phyloP scores from a whole-genome alignment of 2,113 vertebrate species.

The Carlito syrichta region DNA sequence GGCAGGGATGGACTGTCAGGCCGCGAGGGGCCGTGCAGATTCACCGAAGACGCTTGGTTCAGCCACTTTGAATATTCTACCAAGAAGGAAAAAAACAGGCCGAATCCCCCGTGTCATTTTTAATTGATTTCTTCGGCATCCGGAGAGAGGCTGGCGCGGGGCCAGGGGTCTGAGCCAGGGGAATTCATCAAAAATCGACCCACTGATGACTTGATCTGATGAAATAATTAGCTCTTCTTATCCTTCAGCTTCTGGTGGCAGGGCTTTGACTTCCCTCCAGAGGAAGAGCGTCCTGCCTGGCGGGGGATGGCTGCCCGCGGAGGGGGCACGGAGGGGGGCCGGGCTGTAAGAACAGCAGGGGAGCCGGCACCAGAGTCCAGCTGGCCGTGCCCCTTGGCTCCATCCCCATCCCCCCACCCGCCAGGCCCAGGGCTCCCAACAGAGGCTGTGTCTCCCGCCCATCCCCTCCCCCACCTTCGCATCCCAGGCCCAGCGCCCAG shows the following conservation, averaged over 20 bases:
- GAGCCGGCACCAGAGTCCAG: background rate
- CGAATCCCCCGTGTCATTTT: conserved; percentile 66
- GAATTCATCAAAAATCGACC: conserved; percentile 74
- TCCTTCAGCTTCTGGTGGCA: background rate
- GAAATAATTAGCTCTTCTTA: conserved; percentile 76
- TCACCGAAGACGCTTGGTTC: background rate
- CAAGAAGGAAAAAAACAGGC: conserved; percentile 27
- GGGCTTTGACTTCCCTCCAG: conserved; percentile 49
- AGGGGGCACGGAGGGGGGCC: background rate
- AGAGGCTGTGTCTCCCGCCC: background rate
- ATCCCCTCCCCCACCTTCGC: rapidly evolving
- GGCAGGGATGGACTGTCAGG: background rate
- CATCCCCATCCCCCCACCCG: background rate
- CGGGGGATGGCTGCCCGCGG: background rate
- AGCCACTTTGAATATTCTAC: conserved; percentile 54
- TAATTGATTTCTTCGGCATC: conserved; percentile 78
- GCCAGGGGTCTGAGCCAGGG: conserved; percentile 57
- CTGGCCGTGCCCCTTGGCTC: rapidly evolving
- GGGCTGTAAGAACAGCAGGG: background rate
- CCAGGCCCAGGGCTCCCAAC: background rate
- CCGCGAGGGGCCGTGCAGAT: background rate
- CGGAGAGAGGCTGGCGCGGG: conserved; percentile 53
- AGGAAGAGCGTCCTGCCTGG: background rate
- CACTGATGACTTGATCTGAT: conserved; percentile 69
- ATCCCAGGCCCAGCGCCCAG: background rate